These are phyloP conservation scores for Chydorus sphaericus DNA, from an alignment of 2,888 invertebrate genomes.

Conservation along the genomic window DNA sequence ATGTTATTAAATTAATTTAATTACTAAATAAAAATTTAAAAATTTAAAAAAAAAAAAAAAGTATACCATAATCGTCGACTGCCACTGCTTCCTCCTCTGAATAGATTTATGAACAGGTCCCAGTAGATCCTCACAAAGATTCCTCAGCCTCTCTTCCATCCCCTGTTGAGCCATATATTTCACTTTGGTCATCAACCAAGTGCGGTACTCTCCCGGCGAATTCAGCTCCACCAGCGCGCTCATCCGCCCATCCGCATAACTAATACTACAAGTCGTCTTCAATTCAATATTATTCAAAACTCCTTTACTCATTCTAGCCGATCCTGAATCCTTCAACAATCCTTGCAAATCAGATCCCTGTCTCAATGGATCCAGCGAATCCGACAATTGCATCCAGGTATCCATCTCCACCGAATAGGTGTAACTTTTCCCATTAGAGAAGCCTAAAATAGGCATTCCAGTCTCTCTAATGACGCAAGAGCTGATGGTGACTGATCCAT, in stretches of 20 bases:
- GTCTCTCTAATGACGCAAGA: constrained; percentile 46
- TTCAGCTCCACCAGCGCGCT: constrained; percentile 51
- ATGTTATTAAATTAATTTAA: background rate
- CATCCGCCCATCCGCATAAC: constrained; percentile 51
- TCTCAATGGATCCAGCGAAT: constrained; percentile 1
- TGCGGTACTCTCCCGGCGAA: constrained; percentile 54
- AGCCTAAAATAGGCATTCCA: constrained; percentile 65
- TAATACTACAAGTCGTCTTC: constrained; percentile 26
- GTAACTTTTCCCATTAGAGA: constrained; percentile 71
- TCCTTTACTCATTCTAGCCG: constrained; percentile 21
- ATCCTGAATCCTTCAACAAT: background rate
- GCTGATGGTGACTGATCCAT: constrained; percentile 36
- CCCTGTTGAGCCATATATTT: constrained; percentile 48
- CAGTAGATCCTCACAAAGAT: constrained; percentile 60
- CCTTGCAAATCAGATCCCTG: constrained; percentile 5
- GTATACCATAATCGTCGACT: constrained; percentile 42
- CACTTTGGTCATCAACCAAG: constrained; percentile 50
- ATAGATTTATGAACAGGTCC: constrained; percentile 51
- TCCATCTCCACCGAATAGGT: constrained; percentile 62
- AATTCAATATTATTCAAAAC: background rate
- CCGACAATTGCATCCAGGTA: constrained; percentile 33
- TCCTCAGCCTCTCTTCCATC: constrained; percentile 52
- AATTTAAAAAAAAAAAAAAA: constrained; percentile 7
- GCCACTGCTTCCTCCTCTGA: constrained; percentile 39
- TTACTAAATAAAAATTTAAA: background rate